A percentile compares a stretch with the other conserved stretches of the same genome.
phyloP scores from a whole-genome alignment of 1,140 invertebrate genomes.

The Pectinophora gossypiella region DNA sequence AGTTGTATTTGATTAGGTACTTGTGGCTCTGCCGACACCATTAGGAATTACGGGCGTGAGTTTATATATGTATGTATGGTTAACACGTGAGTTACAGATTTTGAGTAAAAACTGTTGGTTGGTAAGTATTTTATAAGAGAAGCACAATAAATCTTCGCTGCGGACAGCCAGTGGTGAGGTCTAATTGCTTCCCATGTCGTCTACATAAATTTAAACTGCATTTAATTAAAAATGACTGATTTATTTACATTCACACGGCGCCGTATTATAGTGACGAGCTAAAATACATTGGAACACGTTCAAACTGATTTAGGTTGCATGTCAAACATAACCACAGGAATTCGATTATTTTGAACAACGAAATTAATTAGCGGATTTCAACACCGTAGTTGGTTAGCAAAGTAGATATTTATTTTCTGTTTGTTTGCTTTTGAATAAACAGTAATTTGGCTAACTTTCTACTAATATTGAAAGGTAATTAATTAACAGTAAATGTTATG shows the following conservation, averaged over 20 bases:
- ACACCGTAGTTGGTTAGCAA: too few relatives aligned
- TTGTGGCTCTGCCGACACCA: neutral
- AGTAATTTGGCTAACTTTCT: too few relatives aligned
- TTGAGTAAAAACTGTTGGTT: too few relatives aligned
- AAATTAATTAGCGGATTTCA: neutral
- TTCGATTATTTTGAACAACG: neutral
- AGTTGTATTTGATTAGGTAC: too few relatives aligned
- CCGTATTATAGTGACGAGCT: neutral
- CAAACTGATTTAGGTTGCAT: slow-evolving; percentile 1
- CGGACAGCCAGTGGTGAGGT: neutral
- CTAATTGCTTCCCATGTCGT: slow-evolving; percentile 16
- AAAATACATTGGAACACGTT: slow-evolving; percentile 11
- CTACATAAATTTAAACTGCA: slow-evolving; percentile 19
- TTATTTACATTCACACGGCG: slow-evolving; percentile 23
- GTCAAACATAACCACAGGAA: neutral
- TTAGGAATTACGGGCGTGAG: neutral
- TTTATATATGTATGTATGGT: neutral
- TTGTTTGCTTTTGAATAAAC: neutral
- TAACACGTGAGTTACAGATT: too few relatives aligned
- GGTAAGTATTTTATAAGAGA: too few relatives aligned
- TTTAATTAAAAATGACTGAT: slow-evolving; percentile 32
- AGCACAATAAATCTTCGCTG: neutral
- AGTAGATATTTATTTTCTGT: too few relatives aligned
- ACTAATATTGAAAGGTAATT: too few relatives aligned
- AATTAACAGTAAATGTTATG: too few relatives aligned